Conservation (phyloP, 1,140 invertebrate genomes). For the Odontomachus brunneus region DNA sequence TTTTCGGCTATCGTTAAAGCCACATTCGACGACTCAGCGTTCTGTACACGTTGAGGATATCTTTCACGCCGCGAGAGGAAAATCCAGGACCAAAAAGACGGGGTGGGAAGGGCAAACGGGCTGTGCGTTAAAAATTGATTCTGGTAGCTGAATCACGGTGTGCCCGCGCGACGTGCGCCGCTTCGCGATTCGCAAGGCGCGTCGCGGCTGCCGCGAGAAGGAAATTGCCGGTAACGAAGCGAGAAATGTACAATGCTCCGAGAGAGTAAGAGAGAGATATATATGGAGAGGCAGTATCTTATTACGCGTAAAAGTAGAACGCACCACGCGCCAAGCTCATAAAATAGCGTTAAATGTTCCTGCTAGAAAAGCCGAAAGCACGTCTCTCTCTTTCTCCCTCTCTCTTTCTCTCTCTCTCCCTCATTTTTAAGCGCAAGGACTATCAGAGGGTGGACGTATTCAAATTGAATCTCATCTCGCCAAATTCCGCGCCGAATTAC, state of each 20-base stretch:
- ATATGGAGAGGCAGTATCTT: constrained; percentile 24
- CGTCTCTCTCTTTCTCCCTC: too few species aligned
- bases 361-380: too few species aligned
- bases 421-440: too few species aligned
- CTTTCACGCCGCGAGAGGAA: constrained; percentile 10
- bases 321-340: constrained; percentile 20
- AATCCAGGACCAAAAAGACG: constrained; percentile 23
- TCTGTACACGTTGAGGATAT: constrained; percentile 25
- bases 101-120: constrained; percentile 14
- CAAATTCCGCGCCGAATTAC: too few species aligned
- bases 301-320: constrained; percentile 46
- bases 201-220: constrained; percentile 28
- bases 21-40: neutral
- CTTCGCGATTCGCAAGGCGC: constrained; percentile 43
- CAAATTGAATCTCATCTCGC: too few species aligned
- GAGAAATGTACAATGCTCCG: constrained; percentile 50
- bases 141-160: constrained; percentile 47
- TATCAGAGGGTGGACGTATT: too few species aligned
- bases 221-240: constrained; percentile 57
- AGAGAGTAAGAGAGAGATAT: neutral
- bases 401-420: too few species aligned
- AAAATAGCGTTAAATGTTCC: constrained; percentile 31
- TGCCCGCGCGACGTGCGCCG: constrained; percentile 41
- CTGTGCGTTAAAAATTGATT: constrained; percentile 59
- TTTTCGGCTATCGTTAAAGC: neutral